Base-by-base conservation (phyloP, 2,888 invertebrate species). In the Sinopyrophorus schimmeli region DNA sequence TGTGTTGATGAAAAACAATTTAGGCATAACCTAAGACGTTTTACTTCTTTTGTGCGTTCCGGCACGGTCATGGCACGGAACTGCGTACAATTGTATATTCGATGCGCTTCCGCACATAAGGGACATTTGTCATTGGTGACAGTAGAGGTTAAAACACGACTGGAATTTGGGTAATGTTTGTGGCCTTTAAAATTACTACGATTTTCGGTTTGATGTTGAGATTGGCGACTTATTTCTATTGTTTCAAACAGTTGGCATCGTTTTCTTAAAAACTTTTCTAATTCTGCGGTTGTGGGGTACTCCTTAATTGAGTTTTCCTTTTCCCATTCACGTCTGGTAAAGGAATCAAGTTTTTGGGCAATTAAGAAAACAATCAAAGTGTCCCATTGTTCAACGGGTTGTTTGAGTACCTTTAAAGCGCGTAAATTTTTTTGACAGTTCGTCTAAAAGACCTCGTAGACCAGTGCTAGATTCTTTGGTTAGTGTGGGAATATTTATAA, bases 321-420 rank as follows among this genome's bases (percentile, higher is more conserved):
- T 24, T 42, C 41, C 32, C 32, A 42, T 7, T 42, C 32, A 2
- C 23, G 10, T 15, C 21, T 42, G 14, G 23, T 42, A 6, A 16
- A 7, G 2, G 24, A n/a, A 15, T 38, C 37, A 7, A 30, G 7
- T 16, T 41, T 41, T 4, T 27, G 20, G 6, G n/a, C 5, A 6
- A 41, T 6, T 4, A 41, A n/a, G 18, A 14, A 23, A 6, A 37
- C 27, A 3, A 44, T 2, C n/a, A 35, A 16, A 1, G 23, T 28
- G 20, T 44, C 37, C 44, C 44, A 44, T 1, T 27, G 21, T 14
- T 37, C 11, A 1, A 27, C 30, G 3, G 44, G 37, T 15, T 44
- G 31, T 3, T 23, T 9, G 14, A 41, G 6, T 5, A 14, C 9
- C 7, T 18, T 3, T 17, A 40, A 11, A n/a, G 40, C 34, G 5